phyloP scores from a whole-genome alignment of 2,888 invertebrate species.

The Alsophila aescularia region DNA sequence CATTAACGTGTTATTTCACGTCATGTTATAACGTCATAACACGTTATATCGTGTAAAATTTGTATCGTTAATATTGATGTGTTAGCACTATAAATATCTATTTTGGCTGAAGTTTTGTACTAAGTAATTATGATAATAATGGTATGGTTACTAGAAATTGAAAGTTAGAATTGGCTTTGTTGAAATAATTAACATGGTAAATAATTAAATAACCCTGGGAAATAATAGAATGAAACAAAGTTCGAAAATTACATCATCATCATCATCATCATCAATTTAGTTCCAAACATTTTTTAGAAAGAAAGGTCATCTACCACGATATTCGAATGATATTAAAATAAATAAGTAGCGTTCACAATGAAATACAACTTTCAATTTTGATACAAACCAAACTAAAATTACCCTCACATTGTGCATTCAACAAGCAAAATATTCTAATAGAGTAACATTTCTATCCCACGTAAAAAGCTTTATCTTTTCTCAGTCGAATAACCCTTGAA shows the following conservation, averaged over 20 bases:
- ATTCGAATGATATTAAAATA: no score
- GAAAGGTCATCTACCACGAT: no score
- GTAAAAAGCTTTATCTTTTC: constrained; percentile 61
- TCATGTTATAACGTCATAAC: constrained; percentile 2
- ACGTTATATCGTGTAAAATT: background rate
- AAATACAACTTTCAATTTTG: background rate
- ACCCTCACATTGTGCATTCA: constrained; percentile 16
- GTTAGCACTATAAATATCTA: background rate
- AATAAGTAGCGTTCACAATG: background rate
- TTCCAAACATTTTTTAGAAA: no score
- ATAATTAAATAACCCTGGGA: no score
- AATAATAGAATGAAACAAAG: no score
- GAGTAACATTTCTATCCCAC: constrained; percentile 54
- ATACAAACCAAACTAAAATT: background rate
- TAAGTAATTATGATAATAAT: background rate
- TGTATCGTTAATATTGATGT: background rate
- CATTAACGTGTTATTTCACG: constrained; percentile 17
- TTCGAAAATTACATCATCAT: no score
- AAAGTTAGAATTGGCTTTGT: no score
- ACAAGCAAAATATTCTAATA: constrained; percentile 44
- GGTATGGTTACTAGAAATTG: background rate
- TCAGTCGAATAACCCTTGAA: constrained; percentile 63
- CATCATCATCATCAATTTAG: no score
- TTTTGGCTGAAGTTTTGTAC: background rate
- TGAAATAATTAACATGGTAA: no score